Evolutionary conservation across 2,888 invertebrate genomes (phyloP).

Genomic region (Hipparchia semele): DNA sequence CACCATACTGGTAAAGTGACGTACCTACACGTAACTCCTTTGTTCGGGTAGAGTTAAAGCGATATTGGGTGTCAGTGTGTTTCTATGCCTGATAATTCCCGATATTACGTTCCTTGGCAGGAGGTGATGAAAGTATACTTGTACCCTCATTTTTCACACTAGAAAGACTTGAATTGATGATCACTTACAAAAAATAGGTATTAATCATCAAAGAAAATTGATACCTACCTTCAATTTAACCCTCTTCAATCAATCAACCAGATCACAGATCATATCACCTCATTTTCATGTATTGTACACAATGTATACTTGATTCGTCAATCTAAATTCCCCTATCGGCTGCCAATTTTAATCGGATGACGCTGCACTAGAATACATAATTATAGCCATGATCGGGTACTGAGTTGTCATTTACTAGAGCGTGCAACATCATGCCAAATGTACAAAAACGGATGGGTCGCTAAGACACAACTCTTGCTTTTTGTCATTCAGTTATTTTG

Average conservation of each 20-base stretch:
- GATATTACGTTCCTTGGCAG: too few species aligned
- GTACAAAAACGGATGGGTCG: neutral
- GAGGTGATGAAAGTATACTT: too few species aligned
- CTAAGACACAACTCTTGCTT: too few species aligned
- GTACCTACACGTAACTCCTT: too few species aligned
- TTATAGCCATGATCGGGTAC: slow-evolving; percentile 49
- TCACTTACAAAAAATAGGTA: neutral
- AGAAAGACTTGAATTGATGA: too few species aligned
- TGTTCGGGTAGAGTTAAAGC: too few species aligned
- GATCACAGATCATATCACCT: slow-evolving; percentile 44
- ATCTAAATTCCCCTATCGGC: slow-evolving; percentile 65
- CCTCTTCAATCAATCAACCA: slow-evolving; percentile 26
- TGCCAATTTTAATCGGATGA: slow-evolving; percentile 82
- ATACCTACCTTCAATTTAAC: slow-evolving; percentile 31
- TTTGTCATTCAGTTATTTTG: too few species aligned
- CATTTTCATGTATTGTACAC: slow-evolving; percentile 35
- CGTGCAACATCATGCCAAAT: neutral
- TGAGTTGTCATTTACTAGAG: neutral
- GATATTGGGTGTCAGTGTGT: too few species aligned
- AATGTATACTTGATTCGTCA: slow-evolving; percentile 47
- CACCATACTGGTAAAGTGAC: too few species aligned
- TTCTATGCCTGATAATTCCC: too few species aligned
- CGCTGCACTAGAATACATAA: slow-evolving; percentile 77
- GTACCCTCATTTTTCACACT: too few species aligned
- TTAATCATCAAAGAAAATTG: slow-evolving; percentile 10